phyloP scores from a whole-genome alignment of 2,888 invertebrate genomes.

The Cynaeus angustus region DNA sequence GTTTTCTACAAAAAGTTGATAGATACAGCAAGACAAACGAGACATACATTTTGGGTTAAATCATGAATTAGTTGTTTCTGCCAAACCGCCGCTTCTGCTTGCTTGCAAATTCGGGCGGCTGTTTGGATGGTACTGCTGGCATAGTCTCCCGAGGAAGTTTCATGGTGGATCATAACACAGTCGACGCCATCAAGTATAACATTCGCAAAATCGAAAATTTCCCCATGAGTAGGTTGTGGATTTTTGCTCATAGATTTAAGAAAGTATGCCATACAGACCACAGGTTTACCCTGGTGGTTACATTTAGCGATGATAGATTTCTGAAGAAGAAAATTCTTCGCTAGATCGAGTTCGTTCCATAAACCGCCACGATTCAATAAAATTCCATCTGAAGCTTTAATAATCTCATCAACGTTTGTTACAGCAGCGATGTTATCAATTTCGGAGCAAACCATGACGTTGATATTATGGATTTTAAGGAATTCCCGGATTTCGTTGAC shows the following conservation, averaged over 20 bases:
- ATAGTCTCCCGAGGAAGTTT: conserved; percentile 98
- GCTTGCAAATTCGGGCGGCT: conserved; percentile 95
- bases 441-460: conserved; percentile 96
- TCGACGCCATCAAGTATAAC: conserved; percentile 98
- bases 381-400: conserved; percentile 95
- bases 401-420: conserved; percentile 94
- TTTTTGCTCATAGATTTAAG: conserved; percentile 98
- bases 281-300: conserved; percentile 96
- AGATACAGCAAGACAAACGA: too few species aligned
- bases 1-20: conserved; percentile 1
- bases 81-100: conserved; percentile 97
- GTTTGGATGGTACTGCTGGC: conserved; percentile 92
- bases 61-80: conserved; percentile 74
- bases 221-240: conserved; percentile 96
- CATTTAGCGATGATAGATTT: conserved; percentile 98
- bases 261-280: conserved; percentile 99
- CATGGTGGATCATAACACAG: conserved; percentile 98
- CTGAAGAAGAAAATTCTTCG: conserved; percentile 97
- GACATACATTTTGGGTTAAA: conserved; percentile 5
- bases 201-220: conserved; percentile 98
- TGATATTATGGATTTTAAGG: conserved; percentile 81
- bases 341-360: conserved; percentile 97
- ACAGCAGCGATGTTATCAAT: conserved; percentile 99
- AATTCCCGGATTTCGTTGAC: conserved; percentile 90
- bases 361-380: conserved; percentile 96